These are phyloP conservation scores for Furcula furcula DNA, from an alignment of 2,888 invertebrate genomes.

Conservation along the genomic window DNA sequence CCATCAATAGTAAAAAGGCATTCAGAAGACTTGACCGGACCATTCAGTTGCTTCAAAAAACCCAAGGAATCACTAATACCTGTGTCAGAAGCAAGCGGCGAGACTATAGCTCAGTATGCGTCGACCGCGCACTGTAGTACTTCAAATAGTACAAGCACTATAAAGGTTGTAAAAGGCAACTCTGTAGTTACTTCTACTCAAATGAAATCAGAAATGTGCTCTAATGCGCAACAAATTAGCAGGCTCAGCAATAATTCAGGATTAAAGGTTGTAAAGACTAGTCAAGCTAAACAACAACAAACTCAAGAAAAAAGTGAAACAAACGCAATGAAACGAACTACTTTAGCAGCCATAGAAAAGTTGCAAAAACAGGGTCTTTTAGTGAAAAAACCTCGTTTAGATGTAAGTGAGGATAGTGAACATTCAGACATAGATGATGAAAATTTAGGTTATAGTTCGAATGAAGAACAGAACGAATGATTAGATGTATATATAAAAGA, in stretches of 20 bases:
- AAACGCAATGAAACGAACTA: constrained; percentile 49
- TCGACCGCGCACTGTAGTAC: constrained; percentile 50
- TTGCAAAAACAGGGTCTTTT: constrained; percentile 69
- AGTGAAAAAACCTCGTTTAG: constrained; percentile 66
- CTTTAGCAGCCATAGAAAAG: constrained; percentile 69
- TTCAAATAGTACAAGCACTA: constrained; percentile 52
- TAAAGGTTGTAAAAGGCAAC: constrained; percentile 56
- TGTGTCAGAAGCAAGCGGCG: constrained; percentile 43
- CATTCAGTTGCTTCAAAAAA: constrained; percentile 69
- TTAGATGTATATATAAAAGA: not conserved
- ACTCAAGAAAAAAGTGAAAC: constrained; percentile 57
- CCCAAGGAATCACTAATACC: constrained; percentile 62
- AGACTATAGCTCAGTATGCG: constrained; percentile 41
- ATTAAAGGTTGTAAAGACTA: constrained; percentile 57
- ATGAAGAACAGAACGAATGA: constrained; percentile 37
- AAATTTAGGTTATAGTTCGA: constrained; percentile 33
- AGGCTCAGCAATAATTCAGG: constrained; percentile 56
- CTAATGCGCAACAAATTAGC: constrained; percentile 55
- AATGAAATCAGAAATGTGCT: constrained; percentile 54
- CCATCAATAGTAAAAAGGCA: constrained; percentile 40
- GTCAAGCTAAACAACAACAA: constrained; percentile 54
- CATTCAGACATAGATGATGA: constrained; percentile 44
- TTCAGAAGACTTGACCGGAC: constrained; percentile 44
- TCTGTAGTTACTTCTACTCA: constrained; percentile 54
- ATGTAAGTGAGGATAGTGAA: constrained; percentile 46